These are phyloP conservation scores for Polia nebulosa DNA, from an alignment of 2,888 invertebrate species.

Conservation along the genomic window DNA sequence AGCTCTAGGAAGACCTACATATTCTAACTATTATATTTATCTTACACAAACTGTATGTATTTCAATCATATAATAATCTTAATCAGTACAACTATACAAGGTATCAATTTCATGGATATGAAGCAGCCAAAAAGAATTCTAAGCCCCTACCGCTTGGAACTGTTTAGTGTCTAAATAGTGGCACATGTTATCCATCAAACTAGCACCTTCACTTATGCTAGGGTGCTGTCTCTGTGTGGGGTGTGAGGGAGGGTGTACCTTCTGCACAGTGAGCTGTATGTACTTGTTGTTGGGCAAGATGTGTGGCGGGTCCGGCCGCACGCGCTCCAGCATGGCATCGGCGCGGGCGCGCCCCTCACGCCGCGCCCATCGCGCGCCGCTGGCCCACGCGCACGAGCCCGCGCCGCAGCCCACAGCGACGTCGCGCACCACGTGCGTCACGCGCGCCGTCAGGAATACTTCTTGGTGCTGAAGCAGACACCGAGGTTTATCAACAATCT, in stretches of 20 bases:
- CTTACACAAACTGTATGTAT: conserved; percentile 37
- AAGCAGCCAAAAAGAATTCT: conserved; percentile 40
- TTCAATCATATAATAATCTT: conserved; percentile 19
- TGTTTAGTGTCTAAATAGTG: conserved; percentile 3
- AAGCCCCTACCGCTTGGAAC: conserved; percentile 35
- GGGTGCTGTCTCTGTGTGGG: conserved; percentile 28
- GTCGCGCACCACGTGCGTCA: conserved; percentile 91
- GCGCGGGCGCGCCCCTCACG: conserved; percentile 90
- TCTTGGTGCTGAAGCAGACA: conserved; percentile 89
- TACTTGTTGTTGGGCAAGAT: conserved; percentile 71
- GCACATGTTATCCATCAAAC: conserved; percentile 57
- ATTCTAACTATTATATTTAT: conserved; percentile 33
- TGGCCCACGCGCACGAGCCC: conserved; percentile 31
- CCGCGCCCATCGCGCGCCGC: conserved; percentile 67
- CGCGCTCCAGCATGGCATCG: conserved; percentile 96
- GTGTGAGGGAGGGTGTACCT: conserved; percentile 73
- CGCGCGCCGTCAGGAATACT: conserved; percentile 91
- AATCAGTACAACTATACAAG: conserved; percentile 13
- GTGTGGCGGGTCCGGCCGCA: conserved; percentile 87
- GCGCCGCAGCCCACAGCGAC: conserved; percentile 71
- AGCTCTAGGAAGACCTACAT: conserved; percentile 55
- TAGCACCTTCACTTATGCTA: conserved; percentile 36
- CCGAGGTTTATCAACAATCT: conserved; percentile 26
- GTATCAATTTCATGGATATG: conserved; percentile 54
- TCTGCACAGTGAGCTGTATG: conserved; percentile 84